These are phyloP conservation scores for Dasysyrphus tricinctus DNA, from an alignment of 2,888 invertebrate genomes.

Conservation along the genomic window DNA sequence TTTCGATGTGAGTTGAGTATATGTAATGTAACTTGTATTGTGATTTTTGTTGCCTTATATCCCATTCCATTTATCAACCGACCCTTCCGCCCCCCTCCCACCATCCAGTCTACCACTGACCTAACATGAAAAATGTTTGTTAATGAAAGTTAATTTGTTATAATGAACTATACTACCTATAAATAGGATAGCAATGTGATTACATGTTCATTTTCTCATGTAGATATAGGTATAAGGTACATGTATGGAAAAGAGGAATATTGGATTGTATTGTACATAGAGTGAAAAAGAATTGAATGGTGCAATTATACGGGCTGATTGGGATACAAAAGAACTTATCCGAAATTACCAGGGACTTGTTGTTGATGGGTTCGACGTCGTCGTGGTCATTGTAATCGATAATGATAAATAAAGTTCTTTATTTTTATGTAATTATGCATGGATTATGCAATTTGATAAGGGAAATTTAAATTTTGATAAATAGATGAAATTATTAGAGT, in stretches of 20 bases:
- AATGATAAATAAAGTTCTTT: neutral
- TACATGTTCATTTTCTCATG: neutral
- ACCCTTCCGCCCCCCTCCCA: neutral
- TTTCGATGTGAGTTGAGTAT: neutral
- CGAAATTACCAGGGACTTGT: constrained; percentile 19
- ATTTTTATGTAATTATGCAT: neutral
- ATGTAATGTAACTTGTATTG: constrained; percentile 33
- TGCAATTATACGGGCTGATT: constrained; percentile 40
- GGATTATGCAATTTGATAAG: neutral
- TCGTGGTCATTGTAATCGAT: neutral
- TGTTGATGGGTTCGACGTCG: constrained; percentile 10
- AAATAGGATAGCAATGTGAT: constrained; percentile 4
- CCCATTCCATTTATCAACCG: neutral
- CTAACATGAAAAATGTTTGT: constrained; percentile 48
- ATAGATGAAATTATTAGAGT: too few species aligned
- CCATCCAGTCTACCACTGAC: neutral
- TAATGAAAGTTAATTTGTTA: constrained; percentile 62
- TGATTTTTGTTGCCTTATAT: constrained; percentile 9
- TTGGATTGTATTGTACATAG: neutral
- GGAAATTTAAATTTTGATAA: neutral
- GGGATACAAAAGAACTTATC: constrained; percentile 23
- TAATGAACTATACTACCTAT: constrained; percentile 41
- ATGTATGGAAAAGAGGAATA: neutral
- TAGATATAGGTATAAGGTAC: neutral
- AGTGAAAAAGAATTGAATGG: constrained; percentile 17